Percentiles rank a stretch among this genome's conserved stretches.
phyloP scores from a whole-genome alignment of 2,113 vertebrate species.

The Chrysochloris asiatica region DNA sequence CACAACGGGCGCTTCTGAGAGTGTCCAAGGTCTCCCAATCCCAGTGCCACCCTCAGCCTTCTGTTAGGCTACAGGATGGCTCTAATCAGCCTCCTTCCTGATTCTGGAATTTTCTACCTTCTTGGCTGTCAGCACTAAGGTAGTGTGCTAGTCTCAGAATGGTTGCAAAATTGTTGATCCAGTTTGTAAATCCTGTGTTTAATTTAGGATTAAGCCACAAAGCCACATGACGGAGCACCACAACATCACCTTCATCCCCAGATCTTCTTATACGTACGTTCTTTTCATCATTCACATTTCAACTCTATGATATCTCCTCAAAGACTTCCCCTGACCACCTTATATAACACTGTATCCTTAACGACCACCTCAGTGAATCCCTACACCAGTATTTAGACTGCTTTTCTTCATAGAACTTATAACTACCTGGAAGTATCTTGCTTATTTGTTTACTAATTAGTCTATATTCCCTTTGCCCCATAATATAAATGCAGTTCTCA shows the following conservation, averaged over 20 bases:
- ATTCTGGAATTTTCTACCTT: background rate
- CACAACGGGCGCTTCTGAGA: background rate
- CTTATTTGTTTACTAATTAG: background rate
- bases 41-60: background rate
- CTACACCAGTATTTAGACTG: background rate
- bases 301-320: background rate
- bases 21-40: background rate
- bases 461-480: background rate
- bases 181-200: background rate
- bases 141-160: background rate
- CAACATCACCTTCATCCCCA: background rate
- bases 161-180: background rate
- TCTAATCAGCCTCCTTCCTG: background rate
- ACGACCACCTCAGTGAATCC: background rate
- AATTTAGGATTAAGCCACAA: conserved; percentile 1
- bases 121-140: background rate
- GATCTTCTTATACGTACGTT: background rate
- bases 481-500: background rate
- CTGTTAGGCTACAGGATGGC: background rate
- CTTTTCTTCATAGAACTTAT: background rate
- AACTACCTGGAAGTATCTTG: background rate
- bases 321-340: background rate
- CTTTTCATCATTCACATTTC: background rate
- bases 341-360: background rate
- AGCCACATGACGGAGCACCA: background rate